Evolutionary conservation across 2,888 invertebrate genomes (phyloP), one percentile per base, ranked within the genome.

Genomic region (Tortrix viridana): DNA sequence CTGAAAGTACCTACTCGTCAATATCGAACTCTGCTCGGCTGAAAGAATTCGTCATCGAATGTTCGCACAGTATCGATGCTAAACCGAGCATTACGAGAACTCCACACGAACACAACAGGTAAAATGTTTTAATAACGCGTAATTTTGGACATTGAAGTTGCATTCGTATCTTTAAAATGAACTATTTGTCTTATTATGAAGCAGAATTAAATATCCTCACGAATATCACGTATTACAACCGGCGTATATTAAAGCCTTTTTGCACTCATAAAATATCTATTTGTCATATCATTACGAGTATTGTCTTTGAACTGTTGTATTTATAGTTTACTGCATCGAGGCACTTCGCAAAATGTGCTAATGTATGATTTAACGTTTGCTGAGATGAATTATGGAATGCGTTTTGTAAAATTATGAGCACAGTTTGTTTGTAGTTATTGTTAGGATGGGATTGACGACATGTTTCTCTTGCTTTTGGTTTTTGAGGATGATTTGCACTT

Each of bases 281-380:
- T 66, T 68, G 64, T 65, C 60, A 57, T 49, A 49, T 38, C 46
- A 66, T 65, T 62, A 62, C 38, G 57, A 61, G 23, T 54, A 54
- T 74, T 74, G 65, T 74, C 82, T 83, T 82, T 82, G 82, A 81
- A 80, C 81, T 82, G 67, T 64, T 65, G 68, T 77, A 80, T 82
- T 80, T 79, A 81, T 79, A 79, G 84, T 74, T 73, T 72, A 72
- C 85, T 85, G 69, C 73, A 67, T 83, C 81, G 79, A 66, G 49
- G 65, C 55, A 65, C 67, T 71, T 77, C 79, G 79, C 84, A 77
- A 81, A 83, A 81, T 79, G 61, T 55, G 59, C 69, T 65, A 63
- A 66, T 72, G 70, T 65, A 48, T 76, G 74, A 77, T 80, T 80
- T 80, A 80, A 74, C 74, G 73, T 69, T 70, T 69, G 46, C 65